These are phyloP conservation scores for Dynastes tityus DNA, from an alignment of 2,888 invertebrate genomes.

Conservation along the genomic window DNA sequence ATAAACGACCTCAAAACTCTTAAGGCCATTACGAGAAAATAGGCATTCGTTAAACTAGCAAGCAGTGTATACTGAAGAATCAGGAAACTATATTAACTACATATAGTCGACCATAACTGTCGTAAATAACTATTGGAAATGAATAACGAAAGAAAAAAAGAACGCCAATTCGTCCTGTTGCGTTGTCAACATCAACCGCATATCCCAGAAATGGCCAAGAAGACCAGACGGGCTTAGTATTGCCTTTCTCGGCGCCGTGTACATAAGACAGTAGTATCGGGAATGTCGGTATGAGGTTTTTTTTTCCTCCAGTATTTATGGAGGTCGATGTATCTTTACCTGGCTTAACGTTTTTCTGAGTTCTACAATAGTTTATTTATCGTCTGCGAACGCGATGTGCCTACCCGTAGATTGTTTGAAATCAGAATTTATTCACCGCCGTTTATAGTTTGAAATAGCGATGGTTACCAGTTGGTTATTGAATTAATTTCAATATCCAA, in stretches of 20 bases:
- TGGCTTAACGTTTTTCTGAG: conserved; percentile 22
- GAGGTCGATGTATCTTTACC: conserved; percentile 50
- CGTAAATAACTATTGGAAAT: conserved; percentile 39
- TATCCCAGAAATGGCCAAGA: conserved; percentile 51
- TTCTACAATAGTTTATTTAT: conserved; percentile 32
- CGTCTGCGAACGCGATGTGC: conserved; percentile 27
- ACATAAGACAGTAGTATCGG: conserved; percentile 48
- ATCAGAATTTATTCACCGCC: conserved; percentile 14
- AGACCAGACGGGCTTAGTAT: conserved; percentile 50
- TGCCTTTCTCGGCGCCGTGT: conserved; percentile 54
- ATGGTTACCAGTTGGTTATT: conserved; percentile 1
- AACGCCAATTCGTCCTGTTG: conserved; percentile 46
- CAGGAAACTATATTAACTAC: conserved; percentile 25
- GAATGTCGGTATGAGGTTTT: conserved; percentile 51
- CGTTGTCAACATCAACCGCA: conserved; percentile 48
- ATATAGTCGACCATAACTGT: conserved; percentile 36
- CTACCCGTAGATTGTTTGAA: conserved; percentile 19
- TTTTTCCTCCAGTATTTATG: conserved; percentile 51
- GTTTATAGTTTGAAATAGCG: conserved; percentile 5
- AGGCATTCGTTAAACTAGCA: conserved; percentile 6
- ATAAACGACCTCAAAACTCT: conserved; percentile 7
- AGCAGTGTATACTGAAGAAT: conserved; percentile 7
- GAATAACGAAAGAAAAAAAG: conserved; percentile 38
- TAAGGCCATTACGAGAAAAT: conserved; percentile 11
- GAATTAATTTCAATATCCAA: conserved; percentile 18